Percentiles rank a stretch among this genome's conserved stretches.
Evolutionary conservation across 2,888 invertebrate species (phyloP).

Genomic region (Galerucella pusilla): DNA sequence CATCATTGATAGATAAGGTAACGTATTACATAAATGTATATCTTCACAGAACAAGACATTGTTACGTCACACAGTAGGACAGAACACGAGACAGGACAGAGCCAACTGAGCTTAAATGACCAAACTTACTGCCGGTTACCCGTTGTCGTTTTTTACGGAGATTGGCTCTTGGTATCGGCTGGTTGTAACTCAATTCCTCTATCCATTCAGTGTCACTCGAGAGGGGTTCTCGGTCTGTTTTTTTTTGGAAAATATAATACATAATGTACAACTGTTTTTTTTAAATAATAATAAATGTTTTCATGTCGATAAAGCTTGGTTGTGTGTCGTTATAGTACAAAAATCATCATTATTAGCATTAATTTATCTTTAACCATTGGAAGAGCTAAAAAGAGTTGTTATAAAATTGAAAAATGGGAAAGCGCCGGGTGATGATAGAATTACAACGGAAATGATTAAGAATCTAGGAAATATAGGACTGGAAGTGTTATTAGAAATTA

Average conservation of each 20-base stretch:
- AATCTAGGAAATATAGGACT: no score
- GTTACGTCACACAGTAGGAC: conserved; percentile 31
- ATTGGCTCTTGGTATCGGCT: conserved; percentile 46
- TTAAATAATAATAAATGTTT: background rate
- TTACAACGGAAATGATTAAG: no score
- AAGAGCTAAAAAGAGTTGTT: no score
- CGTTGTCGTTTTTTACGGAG: conserved; percentile 51
- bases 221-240: conserved; percentile 41
- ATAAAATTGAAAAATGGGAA: no score
- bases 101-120: conserved; percentile 40
- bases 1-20: conserved; percentile 38
- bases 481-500: no score
- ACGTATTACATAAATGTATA: conserved; percentile 32
- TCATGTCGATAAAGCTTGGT: conserved; percentile 11
- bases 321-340: conserved; percentile 6
- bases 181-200: conserved; percentile 42
- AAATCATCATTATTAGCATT: background rate
- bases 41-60: conserved; percentile 16
- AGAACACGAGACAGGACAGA: conserved; percentile 41
- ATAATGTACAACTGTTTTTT: conserved; percentile 28
- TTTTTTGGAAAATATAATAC: conserved; percentile 36
- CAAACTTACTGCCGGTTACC: conserved; percentile 57
- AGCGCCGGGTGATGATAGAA: no score
- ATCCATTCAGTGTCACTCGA: conserved; percentile 54
- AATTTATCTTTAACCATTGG: no score